A percentile compares a stretch with the other conserved stretches of the same genome.
phyloP scores from a whole-genome alignment of 2,888 invertebrate genomes.

The Ceratothoa steindachneri region DNA sequence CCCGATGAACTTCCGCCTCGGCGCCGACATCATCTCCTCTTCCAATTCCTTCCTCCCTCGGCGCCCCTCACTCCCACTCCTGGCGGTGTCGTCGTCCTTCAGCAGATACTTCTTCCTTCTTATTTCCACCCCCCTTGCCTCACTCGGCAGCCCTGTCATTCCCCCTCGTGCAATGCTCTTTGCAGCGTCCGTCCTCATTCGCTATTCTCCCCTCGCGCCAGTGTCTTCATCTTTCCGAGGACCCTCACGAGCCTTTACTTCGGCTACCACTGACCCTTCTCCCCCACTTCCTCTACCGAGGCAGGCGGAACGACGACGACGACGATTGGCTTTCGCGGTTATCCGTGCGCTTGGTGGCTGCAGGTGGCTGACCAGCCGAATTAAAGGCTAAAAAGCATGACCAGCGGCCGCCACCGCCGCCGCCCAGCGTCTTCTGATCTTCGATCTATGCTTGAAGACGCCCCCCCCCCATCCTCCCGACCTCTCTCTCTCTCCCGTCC shows the following conservation, averaged over 20 bases:
- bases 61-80: no score
- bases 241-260: no score
- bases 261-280: no score
- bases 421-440: not conserved
- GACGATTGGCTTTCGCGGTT: constrained; percentile 6
- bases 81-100: not conserved
- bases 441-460: not conserved
- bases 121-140: not conserved
- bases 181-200: constrained; percentile 8
- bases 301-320: no score
- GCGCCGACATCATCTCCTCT: constrained; percentile 8
- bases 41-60: not conserved
- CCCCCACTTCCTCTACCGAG: no score
- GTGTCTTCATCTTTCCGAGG: constrained; percentile 1
- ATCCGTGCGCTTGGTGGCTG: not conserved
- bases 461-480: constrained; percentile 1
- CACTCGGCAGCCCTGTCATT: not conserved
- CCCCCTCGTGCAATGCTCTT: constrained; percentile 6
- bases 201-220: not conserved
- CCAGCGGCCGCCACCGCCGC: not conserved
- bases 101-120: not conserved
- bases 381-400: not conserved
- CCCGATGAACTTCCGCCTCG: constrained; percentile 11
- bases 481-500: not conserved
- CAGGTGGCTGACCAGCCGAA: constrained; percentile 2